Base-by-base conservation (phyloP, 2,888 invertebrate genomes). In the Papilio protenor region DNA sequence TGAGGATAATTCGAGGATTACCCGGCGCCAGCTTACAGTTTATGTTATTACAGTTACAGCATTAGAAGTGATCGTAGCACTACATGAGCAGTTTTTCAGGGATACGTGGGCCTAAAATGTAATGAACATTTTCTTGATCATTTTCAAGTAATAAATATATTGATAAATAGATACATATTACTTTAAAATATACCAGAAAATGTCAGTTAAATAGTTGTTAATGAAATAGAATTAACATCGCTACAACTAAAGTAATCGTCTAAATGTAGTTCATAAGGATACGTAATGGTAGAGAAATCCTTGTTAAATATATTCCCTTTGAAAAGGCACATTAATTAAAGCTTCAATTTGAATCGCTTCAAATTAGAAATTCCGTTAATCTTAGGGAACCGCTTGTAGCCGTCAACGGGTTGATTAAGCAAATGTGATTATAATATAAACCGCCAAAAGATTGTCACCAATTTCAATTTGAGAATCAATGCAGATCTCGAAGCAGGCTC, bases 281-380 rank as follows among this genome's bases (percentile, higher is more conserved):
- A 18, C 18, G 52, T 49, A n/a, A 21, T 12, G 23, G 33, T 55
- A 33, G 40, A 52, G 18, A 33, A 52, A 75, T 33, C n/a, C 52
- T 40, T 52, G 55, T 69, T 40, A 75, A 75, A 55, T 69, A 69
- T 55, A 75, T 75, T 55, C 21, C 69, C 33, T 5, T 52, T 33
- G 80, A 77, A 75, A 77, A 61, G 47, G 18, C 45, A 79, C 83
- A 85, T 85, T 82, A 81, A 33, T 57, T 49, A 45, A 55, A 55
- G n/a, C 79, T 84, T 87, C 86, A 84, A 82, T 84, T 80, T 81
- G 84, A 81, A 83, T 85, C 83, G 80, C 80, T 80, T 79, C 79
- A 85, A 87, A 89, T 88, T 86, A 88, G 83, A 85, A 82, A 84
- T 82, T 80, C 84, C 86, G 88, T 91, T 87, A 87, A 84, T 86